Base-by-base conservation (phyloP, 2,888 invertebrate genomes). In the Dolichopus griseipennis region DNA sequence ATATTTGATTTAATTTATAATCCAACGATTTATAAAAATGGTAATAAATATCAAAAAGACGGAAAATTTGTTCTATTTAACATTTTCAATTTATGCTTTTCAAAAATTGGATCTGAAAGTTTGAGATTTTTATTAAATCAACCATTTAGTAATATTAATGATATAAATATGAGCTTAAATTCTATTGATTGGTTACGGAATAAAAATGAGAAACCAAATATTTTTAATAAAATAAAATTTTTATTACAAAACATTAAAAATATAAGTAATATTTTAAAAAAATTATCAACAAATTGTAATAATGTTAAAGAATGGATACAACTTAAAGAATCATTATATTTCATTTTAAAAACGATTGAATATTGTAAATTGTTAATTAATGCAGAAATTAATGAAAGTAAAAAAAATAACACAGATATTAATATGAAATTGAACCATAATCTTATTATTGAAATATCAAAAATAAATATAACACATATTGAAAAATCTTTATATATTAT, bases 21-120 rank as follows among this genome's bases (percentile, higher is more conserved):
- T 64, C 89, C 89, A n/a, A 87, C 89, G 33, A 83, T 83, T 27
- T 87, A 86, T 73, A 52, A 89, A 88, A 75, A 81, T 79, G 18
- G 78, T 77, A 73, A 52, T n/a, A 52, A 7, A 37, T 27, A 41
- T 41, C 2, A 41, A 76, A 78, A 33, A 79, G 74, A 41, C 84
- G 88, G 88, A 77, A 88, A 88, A 1, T 78, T 86, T 20, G 73
- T 73, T 3, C 20, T 74, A 2, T 73, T 66, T 66, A 68, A 68
- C 22, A 9, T 72, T 6, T 61, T 74, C 10, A 71, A 73, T 68
- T 33, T 66, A 34, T 74, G 74, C 52, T 68, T 52, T 10, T 73
- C 74, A 0, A 68, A 69, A 7, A 67, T 71, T 63, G 74, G 72
- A 2, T 43, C 66, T 9, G 68, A 70, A 62, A 43, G 66, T 21